Percentiles rank a stretch among this genome's conserved stretches.
Conservation (phyloP, 2,888 invertebrate species). For the Blastobasis adustella region DNA sequence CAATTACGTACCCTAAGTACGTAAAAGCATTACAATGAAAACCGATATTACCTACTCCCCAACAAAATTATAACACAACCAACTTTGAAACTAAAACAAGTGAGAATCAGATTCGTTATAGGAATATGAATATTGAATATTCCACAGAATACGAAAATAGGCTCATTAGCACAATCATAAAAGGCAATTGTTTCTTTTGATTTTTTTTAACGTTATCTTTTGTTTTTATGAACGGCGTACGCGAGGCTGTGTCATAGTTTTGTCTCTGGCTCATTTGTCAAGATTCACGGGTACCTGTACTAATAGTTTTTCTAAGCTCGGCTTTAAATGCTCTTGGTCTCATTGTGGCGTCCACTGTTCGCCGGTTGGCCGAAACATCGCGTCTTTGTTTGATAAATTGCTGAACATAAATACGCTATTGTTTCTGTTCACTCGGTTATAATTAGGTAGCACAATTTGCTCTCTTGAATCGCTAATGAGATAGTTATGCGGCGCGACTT, state of each 20-base stretch:
- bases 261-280: constrained; percentile 43
- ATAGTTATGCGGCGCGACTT: constrained; percentile 38
- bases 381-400: constrained; percentile 67
- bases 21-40: too few species aligned
- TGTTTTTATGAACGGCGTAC: constrained; percentile 49
- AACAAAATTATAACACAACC: too few species aligned
- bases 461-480: constrained; percentile 69
- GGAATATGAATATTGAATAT: constrained; percentile 38
- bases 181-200: constrained; percentile 66
- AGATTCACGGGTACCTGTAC: constrained; percentile 42
- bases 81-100: constrained; percentile 8
- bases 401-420: constrained; percentile 71
- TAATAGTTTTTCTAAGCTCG: constrained; percentile 57
- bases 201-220: constrained; percentile 41
- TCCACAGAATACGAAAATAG: constrained; percentile 20
- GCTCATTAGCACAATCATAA: constrained; percentile 54
- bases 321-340: constrained; percentile 51
- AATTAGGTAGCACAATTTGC: constrained; percentile 74
- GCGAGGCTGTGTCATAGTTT: constrained; percentile 45
- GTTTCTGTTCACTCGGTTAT: constrained; percentile 62
- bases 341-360: constrained; percentile 43
- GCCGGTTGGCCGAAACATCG: constrained; percentile 56
- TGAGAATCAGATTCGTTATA: constrained; percentile 22
- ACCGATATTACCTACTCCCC: too few species aligned
- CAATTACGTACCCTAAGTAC: too few species aligned